phyloP scores from a whole-genome alignment of 1,140 invertebrate species.

The Trichogramma pretiosum region DNA sequence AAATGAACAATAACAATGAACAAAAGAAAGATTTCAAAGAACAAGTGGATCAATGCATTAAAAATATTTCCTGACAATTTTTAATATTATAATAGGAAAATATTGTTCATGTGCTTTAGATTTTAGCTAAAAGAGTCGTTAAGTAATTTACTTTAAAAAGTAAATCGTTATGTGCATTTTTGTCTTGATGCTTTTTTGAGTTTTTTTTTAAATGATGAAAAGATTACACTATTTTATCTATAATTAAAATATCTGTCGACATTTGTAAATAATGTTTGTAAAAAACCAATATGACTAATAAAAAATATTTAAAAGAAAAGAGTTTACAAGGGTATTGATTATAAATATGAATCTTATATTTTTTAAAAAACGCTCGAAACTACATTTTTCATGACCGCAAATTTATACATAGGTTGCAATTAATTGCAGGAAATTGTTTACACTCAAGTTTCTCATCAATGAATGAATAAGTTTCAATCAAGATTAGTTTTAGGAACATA shows the following conservation, averaged over 20 bases:
- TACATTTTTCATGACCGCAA: slow-evolving; percentile 10
- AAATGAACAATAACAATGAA: too few species aligned
- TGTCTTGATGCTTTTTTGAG: slow-evolving; percentile 4
- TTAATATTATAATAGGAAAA: too few species aligned
- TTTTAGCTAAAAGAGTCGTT: too few species aligned
- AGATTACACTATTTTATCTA: slow-evolving; percentile 8
- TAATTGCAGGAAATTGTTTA: slow-evolving; percentile 14
- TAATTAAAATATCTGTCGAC: slow-evolving; percentile 3
- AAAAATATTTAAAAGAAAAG: slow-evolving; percentile 8
- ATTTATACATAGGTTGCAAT: slow-evolving; percentile 12
- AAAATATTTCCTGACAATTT: too few species aligned
- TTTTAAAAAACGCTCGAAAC: slow-evolving; percentile 13
- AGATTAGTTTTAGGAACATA: too few species aligned
- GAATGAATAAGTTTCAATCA: too few species aligned
- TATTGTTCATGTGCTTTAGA: too few species aligned
- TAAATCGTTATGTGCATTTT: too few species aligned
- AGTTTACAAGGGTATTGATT: slow-evolving; percentile 12
- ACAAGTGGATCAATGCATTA: too few species aligned
- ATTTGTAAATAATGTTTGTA: slow-evolving; percentile 19
- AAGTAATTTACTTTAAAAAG: too few species aligned
- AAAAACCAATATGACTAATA: slow-evolving; percentile 11
- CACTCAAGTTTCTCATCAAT: slow-evolving; percentile 11
- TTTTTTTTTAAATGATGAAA: neutral
- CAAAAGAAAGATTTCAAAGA: too few species aligned
- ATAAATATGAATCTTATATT: slow-evolving; percentile 19